phyloP scores from a whole-genome alignment of 2,113 vertebrate species.

The Crotalus horridus region DNA sequence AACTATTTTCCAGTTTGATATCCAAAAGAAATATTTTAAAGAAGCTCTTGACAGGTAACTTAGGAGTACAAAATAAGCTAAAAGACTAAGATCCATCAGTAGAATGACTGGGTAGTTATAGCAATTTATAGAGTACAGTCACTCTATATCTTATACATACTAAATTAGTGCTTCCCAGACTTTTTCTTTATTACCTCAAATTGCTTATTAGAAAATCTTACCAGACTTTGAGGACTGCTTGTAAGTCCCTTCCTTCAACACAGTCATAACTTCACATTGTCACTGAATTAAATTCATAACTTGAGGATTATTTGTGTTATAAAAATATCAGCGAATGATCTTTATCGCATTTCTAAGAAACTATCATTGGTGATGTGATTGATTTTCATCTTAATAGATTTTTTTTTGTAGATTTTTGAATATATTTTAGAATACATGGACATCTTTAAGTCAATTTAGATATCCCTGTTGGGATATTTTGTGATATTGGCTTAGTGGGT shows the following conservation, averaged over 20 bases:
- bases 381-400: neutral
- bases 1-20: conserved; percentile 94
- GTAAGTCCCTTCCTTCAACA: neutral
- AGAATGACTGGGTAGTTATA: neutral
- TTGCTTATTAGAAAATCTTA: neutral
- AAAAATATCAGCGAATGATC: neutral
- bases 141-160: neutral
- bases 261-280: neutral
- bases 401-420: neutral
- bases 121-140: neutral
- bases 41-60: conserved; percentile 90
- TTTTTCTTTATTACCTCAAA: neutral
- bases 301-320: neutral
- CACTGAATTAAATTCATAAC: neutral
- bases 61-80: neutral
- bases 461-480: neutral
- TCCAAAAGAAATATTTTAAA: conserved; percentile 90
- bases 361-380: neutral
- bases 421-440: neutral
- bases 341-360: neutral
- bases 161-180: neutral
- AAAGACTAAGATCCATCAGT: neutral
- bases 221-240: neutral
- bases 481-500: neutral
- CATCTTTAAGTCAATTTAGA: neutral